A percentile compares a stretch with the other conserved stretches of the same genome.
phyloP scores from a whole-genome alignment of 2,888 invertebrate species.

The Noctua janthina region DNA sequence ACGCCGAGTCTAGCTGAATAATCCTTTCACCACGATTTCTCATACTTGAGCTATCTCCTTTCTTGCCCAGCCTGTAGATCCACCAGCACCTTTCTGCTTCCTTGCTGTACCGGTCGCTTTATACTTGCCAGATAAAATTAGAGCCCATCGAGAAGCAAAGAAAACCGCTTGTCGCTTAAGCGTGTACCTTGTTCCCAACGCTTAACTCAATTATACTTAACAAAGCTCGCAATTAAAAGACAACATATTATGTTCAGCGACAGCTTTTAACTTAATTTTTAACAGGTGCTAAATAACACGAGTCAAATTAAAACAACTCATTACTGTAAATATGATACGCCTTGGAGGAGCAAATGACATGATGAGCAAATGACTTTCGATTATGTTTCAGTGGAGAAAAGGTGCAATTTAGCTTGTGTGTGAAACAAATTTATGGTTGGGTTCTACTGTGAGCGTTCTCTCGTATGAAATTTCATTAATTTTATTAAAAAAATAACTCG shows the following conservation, averaged over 20 bases:
- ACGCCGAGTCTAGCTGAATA: not conserved
- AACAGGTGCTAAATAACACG: conserved; percentile 54
- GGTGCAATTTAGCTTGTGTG: conserved; percentile 20
- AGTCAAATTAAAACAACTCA: conserved; percentile 54
- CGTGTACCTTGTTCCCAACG: not conserved
- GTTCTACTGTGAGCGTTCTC: conserved; percentile 13
- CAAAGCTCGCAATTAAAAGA: conserved; percentile 44
- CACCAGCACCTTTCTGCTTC: not conserved
- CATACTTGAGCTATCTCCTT: not conserved
- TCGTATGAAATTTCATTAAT: not conserved
- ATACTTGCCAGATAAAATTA: not conserved
- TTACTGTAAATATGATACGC: conserved; percentile 32
- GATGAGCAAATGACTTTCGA: conserved; percentile 16
- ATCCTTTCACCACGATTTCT: not conserved
- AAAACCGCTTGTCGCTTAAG: not conserved
- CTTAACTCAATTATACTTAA: conserved; percentile 37
- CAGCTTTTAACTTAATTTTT: conserved; percentile 43
- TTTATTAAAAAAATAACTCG: not conserved
- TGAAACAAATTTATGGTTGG: not conserved
- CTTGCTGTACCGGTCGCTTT: not conserved
- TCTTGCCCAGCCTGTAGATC: not conserved
- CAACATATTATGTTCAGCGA: conserved; percentile 39
- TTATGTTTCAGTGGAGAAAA: conserved; percentile 23
- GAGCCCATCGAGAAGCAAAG: not conserved
- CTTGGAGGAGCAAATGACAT: not conserved